phyloP scores from a whole-genome alignment of 2,888 invertebrate genomes.

The Pachydiplax longipennis region DNA sequence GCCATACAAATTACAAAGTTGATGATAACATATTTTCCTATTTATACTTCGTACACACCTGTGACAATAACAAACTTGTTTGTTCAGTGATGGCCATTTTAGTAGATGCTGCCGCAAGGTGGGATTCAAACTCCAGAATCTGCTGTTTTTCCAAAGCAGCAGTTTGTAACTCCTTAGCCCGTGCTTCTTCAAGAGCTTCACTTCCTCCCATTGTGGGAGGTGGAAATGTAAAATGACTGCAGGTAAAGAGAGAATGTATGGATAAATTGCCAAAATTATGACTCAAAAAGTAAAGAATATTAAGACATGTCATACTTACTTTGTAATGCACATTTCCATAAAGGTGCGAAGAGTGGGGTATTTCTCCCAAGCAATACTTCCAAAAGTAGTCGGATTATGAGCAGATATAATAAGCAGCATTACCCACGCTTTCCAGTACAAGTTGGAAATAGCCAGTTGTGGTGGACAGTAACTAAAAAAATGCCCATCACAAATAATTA shows the following conservation, averaged over 20 bases:
- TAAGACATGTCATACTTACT: constrained; percentile 63
- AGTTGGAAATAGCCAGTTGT: constrained; percentile 85
- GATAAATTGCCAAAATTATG: not conserved
- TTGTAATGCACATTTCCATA: constrained; percentile 97
- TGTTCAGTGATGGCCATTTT: constrained; percentile 90
- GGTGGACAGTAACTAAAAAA: constrained; percentile 76
- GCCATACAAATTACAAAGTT: too few species aligned
- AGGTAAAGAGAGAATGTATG: constrained; percentile 51
- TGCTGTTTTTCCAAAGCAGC: constrained; percentile 76
- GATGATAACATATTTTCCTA: too few species aligned
- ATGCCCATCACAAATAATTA: not conserved
- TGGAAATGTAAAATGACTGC: constrained; percentile 73
- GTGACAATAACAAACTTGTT: constrained; percentile 83
- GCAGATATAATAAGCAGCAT: constrained; percentile 87
- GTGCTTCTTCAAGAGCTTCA: constrained; percentile 67
- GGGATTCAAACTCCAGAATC: constrained; percentile 88
- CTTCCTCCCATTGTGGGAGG: constrained; percentile 71
- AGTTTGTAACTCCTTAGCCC: constrained; percentile 72
- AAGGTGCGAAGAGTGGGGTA: constrained; percentile 90
- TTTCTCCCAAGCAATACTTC: constrained; percentile 84
- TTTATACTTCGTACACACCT: constrained; percentile 59
- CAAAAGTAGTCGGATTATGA: constrained; percentile 90
- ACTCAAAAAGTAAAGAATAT: not conserved
- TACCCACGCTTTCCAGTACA: constrained; percentile 95
- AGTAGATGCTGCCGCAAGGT: constrained; percentile 88